phyloP scores from a whole-genome alignment of 2,797 vertebrate species.

The Girardinus metallicus region DNA sequence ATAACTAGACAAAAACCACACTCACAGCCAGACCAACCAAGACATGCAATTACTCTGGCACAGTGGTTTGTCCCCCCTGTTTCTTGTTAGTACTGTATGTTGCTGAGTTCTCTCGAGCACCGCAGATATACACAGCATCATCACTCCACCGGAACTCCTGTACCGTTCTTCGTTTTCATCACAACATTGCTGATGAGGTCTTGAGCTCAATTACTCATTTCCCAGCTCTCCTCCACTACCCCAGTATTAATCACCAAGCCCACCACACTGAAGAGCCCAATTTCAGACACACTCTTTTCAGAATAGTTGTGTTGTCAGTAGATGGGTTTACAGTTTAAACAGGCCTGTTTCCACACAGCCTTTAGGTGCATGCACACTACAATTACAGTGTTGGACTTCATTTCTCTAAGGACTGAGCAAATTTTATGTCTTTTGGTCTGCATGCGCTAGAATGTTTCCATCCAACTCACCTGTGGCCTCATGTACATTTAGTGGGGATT shows the following conservation, averaged over 20 bases:
- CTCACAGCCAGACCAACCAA: slow-evolving; percentile 20
- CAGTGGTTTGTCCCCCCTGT: slow-evolving; percentile 46
- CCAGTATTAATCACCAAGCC: slow-evolving; percentile 73
- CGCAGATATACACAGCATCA: slow-evolving; percentile 32
- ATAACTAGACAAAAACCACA: slow-evolving; percentile 8
- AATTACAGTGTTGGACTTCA: background rate
- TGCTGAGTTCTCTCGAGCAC: slow-evolving; percentile 14
- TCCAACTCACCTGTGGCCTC: background rate
- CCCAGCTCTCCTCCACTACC: background rate
- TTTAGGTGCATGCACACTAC: background rate
- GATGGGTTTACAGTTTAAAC: background rate
- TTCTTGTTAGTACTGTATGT: slow-evolving; percentile 58
- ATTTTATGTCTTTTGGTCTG: background rate
- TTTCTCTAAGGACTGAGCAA: background rate
- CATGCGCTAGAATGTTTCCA: background rate
- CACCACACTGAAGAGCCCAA: slow-evolving; percentile 45
- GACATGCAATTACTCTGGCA: slow-evolving; percentile 28
- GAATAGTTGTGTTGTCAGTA: slow-evolving; percentile 53
- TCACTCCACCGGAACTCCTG: slow-evolving; percentile 51
- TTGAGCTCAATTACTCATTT: slow-evolving; percentile 80
- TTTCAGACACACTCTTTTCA: slow-evolving; percentile 47
- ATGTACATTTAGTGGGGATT: background rate
- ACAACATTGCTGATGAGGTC: slow-evolving; percentile 81
- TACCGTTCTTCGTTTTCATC: slow-evolving; percentile 79
- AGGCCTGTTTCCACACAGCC: background rate